phyloP scores from a whole-genome alignment of 2,113 vertebrate genomes.

The Lota lota region DNA sequence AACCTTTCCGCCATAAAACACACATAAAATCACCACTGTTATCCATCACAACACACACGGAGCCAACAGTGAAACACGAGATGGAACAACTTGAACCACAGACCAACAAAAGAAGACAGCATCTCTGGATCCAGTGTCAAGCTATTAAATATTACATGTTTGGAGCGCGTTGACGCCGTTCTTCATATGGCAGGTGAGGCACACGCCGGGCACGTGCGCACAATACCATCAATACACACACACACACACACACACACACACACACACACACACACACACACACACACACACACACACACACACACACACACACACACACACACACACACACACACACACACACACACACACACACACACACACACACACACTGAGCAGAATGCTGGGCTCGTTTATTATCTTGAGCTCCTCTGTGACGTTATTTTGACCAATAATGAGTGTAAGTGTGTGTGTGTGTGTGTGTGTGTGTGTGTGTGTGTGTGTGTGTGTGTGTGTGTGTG shows the following conservation, averaged over 20 bases:
- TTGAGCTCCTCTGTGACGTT: too few relatives aligned
- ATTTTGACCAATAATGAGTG: too few relatives aligned
- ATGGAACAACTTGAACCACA: constrained; percentile 22
- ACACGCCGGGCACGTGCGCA: constrained; percentile 10
- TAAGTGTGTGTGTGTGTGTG: too few relatives aligned
- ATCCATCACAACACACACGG: constrained; percentile 16
- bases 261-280: constrained; percentile 26
- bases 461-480: too few relatives aligned
- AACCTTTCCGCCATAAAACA: neutral
- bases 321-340: neutral
- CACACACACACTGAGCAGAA: neutral
- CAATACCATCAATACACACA: constrained; percentile 7
- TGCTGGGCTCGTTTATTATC: too few relatives aligned
- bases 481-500: too few relatives aligned
- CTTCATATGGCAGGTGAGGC: constrained; percentile 21
- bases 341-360: neutral
- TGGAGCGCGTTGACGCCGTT: constrained; percentile 16
- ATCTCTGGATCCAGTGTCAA: constrained; percentile 56
- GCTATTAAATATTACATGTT: constrained; percentile 63
- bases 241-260: constrained; percentile 20
- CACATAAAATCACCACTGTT: neutral
- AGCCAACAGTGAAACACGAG: constrained; percentile 14
- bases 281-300: neutral
- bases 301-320: constrained; percentile 1
- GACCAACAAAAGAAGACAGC: constrained; percentile 40